Evolutionary conservation across 2,888 invertebrate genomes (phyloP), one percentile per base, ranked within the genome.

Genomic region (Cheilosia grossa): DNA sequence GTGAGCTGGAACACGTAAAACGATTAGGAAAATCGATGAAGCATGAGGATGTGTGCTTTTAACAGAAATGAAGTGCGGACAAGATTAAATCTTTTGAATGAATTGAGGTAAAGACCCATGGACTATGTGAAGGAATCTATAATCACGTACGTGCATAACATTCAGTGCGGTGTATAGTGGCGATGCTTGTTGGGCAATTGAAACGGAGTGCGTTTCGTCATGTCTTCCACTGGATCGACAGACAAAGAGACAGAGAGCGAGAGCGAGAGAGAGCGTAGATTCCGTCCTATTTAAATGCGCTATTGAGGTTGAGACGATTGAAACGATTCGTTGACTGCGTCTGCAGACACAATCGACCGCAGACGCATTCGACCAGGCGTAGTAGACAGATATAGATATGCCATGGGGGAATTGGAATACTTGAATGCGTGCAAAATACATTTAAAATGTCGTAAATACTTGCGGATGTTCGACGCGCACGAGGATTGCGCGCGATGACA

Each of bases 61-160:
- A 81, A 75, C 86, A 73, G 87, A 88, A 88, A 88, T 89, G 88
- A 89, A 88, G 89, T 89, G 89, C 87, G 88, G 89, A 89, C 89
- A 89, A 87, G 88, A 87, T 89, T 89, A 89, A 88, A 88, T 87
- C 82, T 87, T 85, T 85, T 85, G 85, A 85, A 85, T 85, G 85
- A 85, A 85, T 85, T 81, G 85, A 85, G 85, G 85, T 85, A 85
- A 85, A 85, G 81, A 81, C 81, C 75, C 85, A 85, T 72, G 85
- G 85, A 77, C 80, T 74, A 75, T 85, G 83, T 74, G 75, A 56
- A 77, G 85, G 81, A 85, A 85, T 75, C 85, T 85, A 81, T 85
- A 85, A 85, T 77, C 85, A 72, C 81, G 85, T 85, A 85, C 85
- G 81, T 77, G 72, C 70, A 80, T 70, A 54, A 70, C 54, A 56